Base-by-base conservation (phyloP, 2,797 vertebrate genomes). In the Tadarida brasiliensis region DNA sequence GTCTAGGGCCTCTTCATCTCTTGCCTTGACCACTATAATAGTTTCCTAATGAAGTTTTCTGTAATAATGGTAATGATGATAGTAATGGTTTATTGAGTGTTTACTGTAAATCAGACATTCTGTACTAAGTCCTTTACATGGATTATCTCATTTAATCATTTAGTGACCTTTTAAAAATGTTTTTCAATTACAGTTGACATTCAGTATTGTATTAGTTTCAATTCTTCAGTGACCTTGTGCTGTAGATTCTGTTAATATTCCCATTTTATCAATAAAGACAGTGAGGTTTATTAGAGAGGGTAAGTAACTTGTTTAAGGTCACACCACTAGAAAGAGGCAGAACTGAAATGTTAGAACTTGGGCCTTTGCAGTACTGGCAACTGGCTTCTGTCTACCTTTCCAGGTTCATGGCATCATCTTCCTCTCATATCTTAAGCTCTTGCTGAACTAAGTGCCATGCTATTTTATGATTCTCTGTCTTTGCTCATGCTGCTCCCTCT, bases 111-210 rank as follows among this genome's bases (percentile, higher is more conserved):
- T 91, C n/a, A 35, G 26, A 39, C 0, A 30, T 49, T 86, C 86
- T 90, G 35, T 54, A 77, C 16, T 81, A 68, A 92, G 56, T 90
- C 26, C 14, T 94, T 94, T 78, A 49, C 7, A 12, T 94, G 12
- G 65, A 19, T 95, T 81, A 85, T 77, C 70, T 96, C 51, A 82
- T 85, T 89, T 83, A 96, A 65, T 73, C 22, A 33, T 94, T 68
- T 57, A 89, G 1, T 91, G 51, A 89, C 65, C 11, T 93, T 78
- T 30, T 24, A 78, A 26, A 24, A 9, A 1, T 26, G 24, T 56
- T 51, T 78, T 78, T 35, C 76, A 78, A 35, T 57, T 57, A 57
- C 51, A 78, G 35, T 78, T 35, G 76, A 57, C 76, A 57, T 57
- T 78, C 54, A 78, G 15, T 56, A 57, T 56, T 35, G 24, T 78